Percentiles rank a stretch among this genome's conserved stretches.
Conservation (phyloP, 2,888 invertebrate species). For the Cecidostiba fungosa region DNA sequence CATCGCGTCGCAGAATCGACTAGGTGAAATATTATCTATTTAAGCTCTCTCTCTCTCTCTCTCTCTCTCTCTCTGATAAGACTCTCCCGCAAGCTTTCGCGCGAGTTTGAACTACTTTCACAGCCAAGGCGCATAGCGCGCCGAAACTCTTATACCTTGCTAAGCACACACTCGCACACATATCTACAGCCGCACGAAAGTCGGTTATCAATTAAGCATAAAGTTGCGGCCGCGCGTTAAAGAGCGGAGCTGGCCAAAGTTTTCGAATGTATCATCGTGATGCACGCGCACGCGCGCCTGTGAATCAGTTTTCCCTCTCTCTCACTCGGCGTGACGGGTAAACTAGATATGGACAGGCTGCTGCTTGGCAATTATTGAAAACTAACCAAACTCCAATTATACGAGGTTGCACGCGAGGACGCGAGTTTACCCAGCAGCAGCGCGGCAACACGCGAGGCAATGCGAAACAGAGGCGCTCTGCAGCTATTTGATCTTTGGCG, state of each 20-base stretch:
- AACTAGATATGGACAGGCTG: conserved; percentile 68
- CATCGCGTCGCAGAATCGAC: no score
- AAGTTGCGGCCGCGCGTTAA: conserved; percentile 45
- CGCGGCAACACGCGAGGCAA: background rate
- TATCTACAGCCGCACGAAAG: conserved; percentile 6
- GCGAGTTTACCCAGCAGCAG: background rate
- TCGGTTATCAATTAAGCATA: conserved; percentile 58
- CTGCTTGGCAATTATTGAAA: conserved; percentile 71
- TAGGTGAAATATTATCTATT: no score
- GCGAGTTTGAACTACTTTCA: background rate
- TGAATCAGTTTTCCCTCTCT: conserved; percentile 39
- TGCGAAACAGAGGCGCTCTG: background rate
- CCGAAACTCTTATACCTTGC: background rate
- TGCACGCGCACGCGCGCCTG: no score
- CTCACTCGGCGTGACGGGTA: conserved; percentile 64
- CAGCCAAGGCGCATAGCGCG: no score
- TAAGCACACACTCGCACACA: background rate
- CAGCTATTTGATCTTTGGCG: background rate
- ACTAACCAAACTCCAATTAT: conserved; percentile 73
- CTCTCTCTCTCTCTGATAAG: background rate
- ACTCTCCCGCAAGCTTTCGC: background rate
- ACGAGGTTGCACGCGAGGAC: conserved; percentile 66
- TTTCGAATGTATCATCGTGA: conserved; percentile 39
- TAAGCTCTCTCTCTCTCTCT: no score
- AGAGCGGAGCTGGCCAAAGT: conserved; percentile 37